Evolutionary conservation across 2,113 vertebrate species (phyloP).

Genomic region (Sisor rabdophorus): DNA sequence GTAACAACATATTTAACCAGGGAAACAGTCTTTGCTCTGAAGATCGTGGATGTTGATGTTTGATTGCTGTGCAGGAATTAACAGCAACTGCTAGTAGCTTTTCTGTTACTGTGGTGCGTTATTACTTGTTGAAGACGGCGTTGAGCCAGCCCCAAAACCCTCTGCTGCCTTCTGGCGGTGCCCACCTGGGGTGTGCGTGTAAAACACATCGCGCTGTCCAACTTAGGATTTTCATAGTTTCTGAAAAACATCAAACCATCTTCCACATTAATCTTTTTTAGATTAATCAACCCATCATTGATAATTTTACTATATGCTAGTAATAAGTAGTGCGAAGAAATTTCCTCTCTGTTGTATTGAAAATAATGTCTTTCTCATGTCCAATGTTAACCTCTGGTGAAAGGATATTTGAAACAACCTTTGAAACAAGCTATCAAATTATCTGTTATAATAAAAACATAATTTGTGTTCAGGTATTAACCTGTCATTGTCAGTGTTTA

Average conservation of each 20-base stretch:
- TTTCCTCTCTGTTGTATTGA: no score
- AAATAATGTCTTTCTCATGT: no score
- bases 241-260: slow-evolving; percentile 44
- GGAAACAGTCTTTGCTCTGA: not conserved
- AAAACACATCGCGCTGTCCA: slow-evolving; percentile 45
- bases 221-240: slow-evolving; percentile 64
- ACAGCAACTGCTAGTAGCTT: not conserved
- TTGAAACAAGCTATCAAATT: no score
- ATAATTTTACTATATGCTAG: not conserved
- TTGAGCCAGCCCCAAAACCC: slow-evolving; percentile 95
- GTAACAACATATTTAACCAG: not conserved
- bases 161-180: slow-evolving; percentile 57
- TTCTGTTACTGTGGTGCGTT: not conserved
- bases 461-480: no score
- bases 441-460: no score
- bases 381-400: not conserved
- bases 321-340: not conserved
- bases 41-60: not conserved
- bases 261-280: no score
- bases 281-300: no score
- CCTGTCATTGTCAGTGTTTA: no score
- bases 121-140: slow-evolving; percentile 93
- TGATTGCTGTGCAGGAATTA: not conserved
- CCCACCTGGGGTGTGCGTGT: slow-evolving; percentile 44
- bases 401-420: no score